Evolutionary conservation across 2,113 vertebrate species (phyloP), one percentile per base, ranked within the genome.

Genomic region (Donacobius atricapilla): DNA sequence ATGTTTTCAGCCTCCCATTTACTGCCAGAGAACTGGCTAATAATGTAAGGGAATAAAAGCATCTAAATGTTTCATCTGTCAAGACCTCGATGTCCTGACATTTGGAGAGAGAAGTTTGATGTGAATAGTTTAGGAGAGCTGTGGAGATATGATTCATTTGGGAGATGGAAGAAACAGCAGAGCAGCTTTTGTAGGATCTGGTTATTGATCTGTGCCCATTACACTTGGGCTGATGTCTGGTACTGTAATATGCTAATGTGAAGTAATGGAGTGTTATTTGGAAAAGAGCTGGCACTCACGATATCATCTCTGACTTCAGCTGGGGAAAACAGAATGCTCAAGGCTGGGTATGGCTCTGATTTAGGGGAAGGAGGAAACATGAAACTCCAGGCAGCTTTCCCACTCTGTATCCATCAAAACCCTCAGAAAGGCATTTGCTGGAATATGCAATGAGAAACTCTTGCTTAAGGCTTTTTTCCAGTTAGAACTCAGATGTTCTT

Each of bases 191-290:
- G 73, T 63, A 91, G 87, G 60, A 64, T 87, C 48, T 71, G 40
- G 24, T 86, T 93, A 94, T 89, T 77, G 93, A 94, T 95, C 83
- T 54, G 39, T 56, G 51, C 76, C 81, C 51, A 45, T 93, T 93
- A 79, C 14, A 23, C 69, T 91, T 21, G 60, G 66, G 73, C 47
- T 76, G 35, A 66, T 92, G 82, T 66, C 85, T 94, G 15, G 65
- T 23, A 39, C 18, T 90, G 5, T 80, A 31, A 56, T 81, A 70
- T 91, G 75, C 71, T 85, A 47, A 92, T 85, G 31, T 48, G 5
- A 33, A 81, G 60, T 83, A 70, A 66, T 61, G 82, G 88, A 90
- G 54, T 42, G 50, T 54, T 88, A 12, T n/a, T 94, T 1, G 10
- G 44, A 40, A 27, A 56, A 3, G 78, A n/a, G 37, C 45, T 92